Base-by-base conservation (phyloP, 2,888 invertebrate species). In the Gymnocheta viridis region DNA sequence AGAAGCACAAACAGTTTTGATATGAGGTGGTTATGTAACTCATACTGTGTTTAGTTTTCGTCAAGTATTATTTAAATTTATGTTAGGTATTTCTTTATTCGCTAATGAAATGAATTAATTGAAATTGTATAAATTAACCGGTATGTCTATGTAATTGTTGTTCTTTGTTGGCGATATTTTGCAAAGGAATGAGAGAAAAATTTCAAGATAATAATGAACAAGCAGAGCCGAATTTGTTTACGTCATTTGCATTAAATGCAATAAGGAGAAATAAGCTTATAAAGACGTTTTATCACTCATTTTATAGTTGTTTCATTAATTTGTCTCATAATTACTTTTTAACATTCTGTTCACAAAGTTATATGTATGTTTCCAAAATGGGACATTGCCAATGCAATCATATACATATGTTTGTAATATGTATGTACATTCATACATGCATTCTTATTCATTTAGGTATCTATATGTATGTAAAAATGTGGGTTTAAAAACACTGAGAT, bases 21-120 rank as follows among this genome's bases (percentile, higher is more conserved):
- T 69, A 66, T 66, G 12, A 58, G 49, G 14, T 58, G 27, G 32
- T 79, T 79, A 83, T 79, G 82, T 70, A 79, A 79, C 79, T 14
- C 24, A 17, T 19, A 60, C 7, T 22, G 9, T n/a, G 19, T 49
- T 72, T 56, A n/a, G 4, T 35, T 58, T 60, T 19, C 49, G 10
- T 14, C 14, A 19, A 56, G 19, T 32, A 44, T n/a, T n/a, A n/a
- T 41, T 49, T 27, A 67, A 54, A 14, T 64, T 64, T 14, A 6
- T 44, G 22, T 10, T 38, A 27, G 27, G 27, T 32, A 17, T 47
- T 44, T 0, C 29, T 41, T n/a, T n/a, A 27, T 62, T 51, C 9
- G 2, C 47, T 27, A 64, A 19, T 51, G 4, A 32, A 78, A 41
- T 62, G 14, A 51, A 41, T 41, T 77, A 10, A 74, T 54, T 32